A percentile compares a stretch with the other conserved stretches of the same genome.
Conservation (phyloP, 2,888 invertebrate genomes). For the Keiferia lycopersicella region DNA sequence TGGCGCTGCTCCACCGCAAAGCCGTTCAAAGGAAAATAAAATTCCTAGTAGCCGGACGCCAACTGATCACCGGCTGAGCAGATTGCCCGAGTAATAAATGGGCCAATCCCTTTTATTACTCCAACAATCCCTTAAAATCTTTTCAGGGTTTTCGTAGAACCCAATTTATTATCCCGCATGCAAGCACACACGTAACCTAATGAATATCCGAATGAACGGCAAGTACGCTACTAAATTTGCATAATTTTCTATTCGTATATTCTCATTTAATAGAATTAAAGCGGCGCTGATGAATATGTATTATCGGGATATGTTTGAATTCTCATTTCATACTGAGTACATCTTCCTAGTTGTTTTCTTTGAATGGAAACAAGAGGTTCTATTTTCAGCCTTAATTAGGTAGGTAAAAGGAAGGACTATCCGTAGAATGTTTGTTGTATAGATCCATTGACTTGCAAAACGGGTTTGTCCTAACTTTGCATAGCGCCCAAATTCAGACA, state of each 20-base stretch:
- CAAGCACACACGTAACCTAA: constrained; percentile 1
- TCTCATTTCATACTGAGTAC: not conserved
- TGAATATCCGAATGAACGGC: constrained; percentile 4
- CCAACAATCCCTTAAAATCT: not conserved
- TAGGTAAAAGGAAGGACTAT: not conserved
- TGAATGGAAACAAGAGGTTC: not conserved
- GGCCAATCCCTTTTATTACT: constrained; percentile 45
- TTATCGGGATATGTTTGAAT: not conserved
- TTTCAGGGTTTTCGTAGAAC: constrained; percentile 7
- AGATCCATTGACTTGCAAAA: constrained; percentile 48
- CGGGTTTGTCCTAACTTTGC: constrained; percentile 42
- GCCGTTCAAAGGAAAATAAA: constrained; percentile 40
- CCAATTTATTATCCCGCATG: constrained; percentile 5
- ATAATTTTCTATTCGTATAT: constrained; percentile 1
- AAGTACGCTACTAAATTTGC: constrained; percentile 6
- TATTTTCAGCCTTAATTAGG: constrained; percentile 1
- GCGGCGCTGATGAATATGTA: constrained; percentile 29
- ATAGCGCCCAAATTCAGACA: constrained; percentile 35
- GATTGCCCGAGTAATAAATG: constrained; percentile 53
- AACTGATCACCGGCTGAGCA: constrained; percentile 35
- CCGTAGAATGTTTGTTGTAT: not conserved
- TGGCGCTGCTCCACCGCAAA: constrained; percentile 26
- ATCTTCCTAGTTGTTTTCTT: not conserved
- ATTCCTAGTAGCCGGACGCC: constrained; percentile 33
- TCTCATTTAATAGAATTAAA: constrained; percentile 19